Evolutionary conservation across 1,140 invertebrate species (phyloP).

Genomic region (Halyomorpha halys): DNA sequence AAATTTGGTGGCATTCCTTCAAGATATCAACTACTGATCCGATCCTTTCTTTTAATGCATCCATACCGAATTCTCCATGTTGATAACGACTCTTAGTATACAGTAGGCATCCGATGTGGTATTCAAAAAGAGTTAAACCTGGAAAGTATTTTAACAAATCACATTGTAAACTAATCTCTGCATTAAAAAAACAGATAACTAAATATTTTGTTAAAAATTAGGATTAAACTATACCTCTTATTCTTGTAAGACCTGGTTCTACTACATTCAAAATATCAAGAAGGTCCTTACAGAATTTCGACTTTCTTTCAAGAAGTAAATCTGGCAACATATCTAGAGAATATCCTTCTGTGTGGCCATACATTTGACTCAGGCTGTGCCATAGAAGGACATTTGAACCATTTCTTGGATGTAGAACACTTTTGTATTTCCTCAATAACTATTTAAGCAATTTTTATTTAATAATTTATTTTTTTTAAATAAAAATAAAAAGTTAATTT

Average conservation of each 20-base stretch:
- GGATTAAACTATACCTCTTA: constrained; percentile 44
- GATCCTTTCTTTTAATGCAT: constrained; percentile 4
- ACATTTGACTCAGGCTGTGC: constrained; percentile 58
- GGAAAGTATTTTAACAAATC: not conserved
- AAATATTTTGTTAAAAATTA: not conserved
- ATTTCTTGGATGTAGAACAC: constrained; percentile 60
- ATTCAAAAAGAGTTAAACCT: constrained; percentile 19
- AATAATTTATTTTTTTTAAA: not conserved
- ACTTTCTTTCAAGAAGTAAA: constrained; percentile 48
- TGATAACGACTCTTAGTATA: constrained; percentile 6
- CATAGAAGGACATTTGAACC: constrained; percentile 47
- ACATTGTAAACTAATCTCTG: not conserved
- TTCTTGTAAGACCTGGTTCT: constrained; percentile 56
- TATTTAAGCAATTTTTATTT: constrained; percentile 13
- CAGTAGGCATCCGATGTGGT: constrained; percentile 8
- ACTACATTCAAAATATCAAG: constrained; percentile 52
- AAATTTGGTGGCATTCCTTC: constrained; percentile 15
- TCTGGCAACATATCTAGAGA: constrained; percentile 57
- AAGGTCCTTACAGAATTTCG: constrained; percentile 53
- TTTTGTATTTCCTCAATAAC: constrained; percentile 49
- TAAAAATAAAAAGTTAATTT: not conserved
- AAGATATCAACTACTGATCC: constrained; percentile 8
- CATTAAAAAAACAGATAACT: too few relatives aligned
- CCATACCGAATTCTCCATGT: constrained; percentile 4
- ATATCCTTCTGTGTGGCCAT: constrained; percentile 61